These are phyloP conservation scores for Nibea coibor DNA, from an alignment of 2,113 vertebrate genomes.

Conservation along the genomic window DNA sequence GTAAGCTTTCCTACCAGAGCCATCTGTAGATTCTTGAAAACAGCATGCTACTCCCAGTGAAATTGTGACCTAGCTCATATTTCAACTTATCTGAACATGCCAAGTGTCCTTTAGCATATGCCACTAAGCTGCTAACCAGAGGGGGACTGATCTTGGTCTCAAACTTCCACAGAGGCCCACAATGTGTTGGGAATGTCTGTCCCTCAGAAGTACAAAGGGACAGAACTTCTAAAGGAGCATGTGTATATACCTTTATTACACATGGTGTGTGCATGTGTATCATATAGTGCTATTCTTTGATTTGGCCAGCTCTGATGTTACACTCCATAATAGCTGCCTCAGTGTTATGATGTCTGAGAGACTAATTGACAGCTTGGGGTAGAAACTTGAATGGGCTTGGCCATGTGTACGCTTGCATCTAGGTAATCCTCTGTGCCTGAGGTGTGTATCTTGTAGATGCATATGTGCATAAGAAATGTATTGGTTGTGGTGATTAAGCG, in stretches of 20 bases:
- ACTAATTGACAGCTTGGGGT: conserved; percentile 51
- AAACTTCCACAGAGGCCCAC: neutral
- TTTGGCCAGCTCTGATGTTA: conserved; percentile 26
- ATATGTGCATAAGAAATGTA: neutral
- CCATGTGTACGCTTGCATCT: conserved; percentile 43
- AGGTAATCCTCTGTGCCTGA: conserved; percentile 25
- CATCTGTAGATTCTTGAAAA: neutral
- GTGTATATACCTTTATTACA: neutral
- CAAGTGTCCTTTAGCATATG: conserved; percentile 6
- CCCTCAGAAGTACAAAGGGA: conserved; percentile 23
- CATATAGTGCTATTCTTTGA: conserved; percentile 34
- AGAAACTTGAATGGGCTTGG: conserved; percentile 46
- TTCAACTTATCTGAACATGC: conserved; percentile 29
- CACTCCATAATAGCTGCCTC: conserved; percentile 32
- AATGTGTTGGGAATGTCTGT: conserved; percentile 1
- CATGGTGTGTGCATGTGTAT: conserved; percentile 5
- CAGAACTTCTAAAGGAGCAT: neutral
- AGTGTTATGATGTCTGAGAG: conserved; percentile 49
- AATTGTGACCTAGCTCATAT: conserved; percentile 18
- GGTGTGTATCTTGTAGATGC: neutral
- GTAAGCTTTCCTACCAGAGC: neutral
- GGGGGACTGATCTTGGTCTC: neutral
- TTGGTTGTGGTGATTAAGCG: neutral
- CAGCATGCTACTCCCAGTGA: conserved; percentile 18
- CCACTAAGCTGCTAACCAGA: neutral